A percentile compares a stretch with the other conserved stretches of the same genome.
Evolutionary conservation across 2,113 vertebrate species (phyloP).

Genomic region (Oryctolagus cuniculus): DNA sequence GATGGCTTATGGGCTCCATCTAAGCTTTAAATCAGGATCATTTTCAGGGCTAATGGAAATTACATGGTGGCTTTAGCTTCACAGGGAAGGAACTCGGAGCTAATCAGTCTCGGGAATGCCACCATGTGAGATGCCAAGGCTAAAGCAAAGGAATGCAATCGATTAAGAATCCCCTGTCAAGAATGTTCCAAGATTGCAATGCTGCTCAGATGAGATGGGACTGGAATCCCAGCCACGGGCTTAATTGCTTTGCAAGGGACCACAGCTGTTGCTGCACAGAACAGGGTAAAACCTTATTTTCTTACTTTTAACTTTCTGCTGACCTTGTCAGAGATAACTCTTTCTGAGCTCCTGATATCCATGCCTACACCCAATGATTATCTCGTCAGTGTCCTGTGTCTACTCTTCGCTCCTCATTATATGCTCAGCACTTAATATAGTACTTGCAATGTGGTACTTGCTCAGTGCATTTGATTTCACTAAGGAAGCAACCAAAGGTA

Average conservation of each 20-base stretch:
- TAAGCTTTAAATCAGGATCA: constrained; percentile 78
- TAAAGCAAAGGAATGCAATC: constrained; percentile 73
- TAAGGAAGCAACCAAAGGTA: neutral
- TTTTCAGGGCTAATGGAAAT: constrained; percentile 84
- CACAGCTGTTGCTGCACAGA: constrained; percentile 74
- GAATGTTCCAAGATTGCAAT: constrained; percentile 50
- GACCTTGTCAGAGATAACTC: constrained; percentile 24
- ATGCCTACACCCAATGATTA: neutral
- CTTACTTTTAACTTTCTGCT: constrained; percentile 67
- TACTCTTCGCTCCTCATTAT: neutral
- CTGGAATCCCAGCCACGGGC: constrained; percentile 72
- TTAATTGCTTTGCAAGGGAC: constrained; percentile 78
- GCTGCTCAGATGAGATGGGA: constrained; percentile 65
- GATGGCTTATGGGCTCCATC: constrained; percentile 65
- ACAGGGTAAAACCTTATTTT: constrained; percentile 36
- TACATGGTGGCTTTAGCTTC: constrained; percentile 81
- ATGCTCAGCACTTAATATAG: neutral
- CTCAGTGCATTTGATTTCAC: neutral
- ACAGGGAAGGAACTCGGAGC: constrained; percentile 70
- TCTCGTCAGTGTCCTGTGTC: neutral
- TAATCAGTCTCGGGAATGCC: constrained; percentile 78
- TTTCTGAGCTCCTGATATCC: constrained; percentile 16
- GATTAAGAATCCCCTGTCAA: constrained; percentile 68
- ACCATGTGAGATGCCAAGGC: constrained; percentile 79
- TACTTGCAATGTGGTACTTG: neutral